Conservation (phyloP, 2,797 vertebrate genomes). For the Chrosomus eos region DNA sequence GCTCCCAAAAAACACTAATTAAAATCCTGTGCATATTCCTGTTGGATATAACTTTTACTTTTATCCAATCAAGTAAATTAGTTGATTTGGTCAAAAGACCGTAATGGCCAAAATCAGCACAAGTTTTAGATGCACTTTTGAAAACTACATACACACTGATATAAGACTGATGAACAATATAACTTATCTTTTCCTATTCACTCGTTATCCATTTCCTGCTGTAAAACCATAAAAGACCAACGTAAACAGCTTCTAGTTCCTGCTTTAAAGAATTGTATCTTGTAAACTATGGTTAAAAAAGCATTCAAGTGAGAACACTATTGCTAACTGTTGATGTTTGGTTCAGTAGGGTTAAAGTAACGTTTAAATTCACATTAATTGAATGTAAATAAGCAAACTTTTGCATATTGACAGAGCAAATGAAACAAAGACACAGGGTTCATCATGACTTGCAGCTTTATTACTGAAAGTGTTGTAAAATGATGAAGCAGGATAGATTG, state of each 20-base stretch:
- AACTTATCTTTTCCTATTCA: background rate
- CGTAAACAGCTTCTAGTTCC: background rate
- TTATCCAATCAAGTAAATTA: background rate
- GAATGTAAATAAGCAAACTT: background rate
- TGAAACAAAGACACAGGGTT: background rate
- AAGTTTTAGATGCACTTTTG: background rate
- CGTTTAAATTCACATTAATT: background rate
- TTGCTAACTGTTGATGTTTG: no score
- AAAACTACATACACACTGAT: background rate
- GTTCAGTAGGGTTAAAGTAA: no score
- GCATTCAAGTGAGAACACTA: background rate
- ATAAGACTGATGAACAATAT: background rate
- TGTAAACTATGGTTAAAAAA: background rate
- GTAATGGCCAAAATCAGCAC: no score
- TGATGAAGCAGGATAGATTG: conserved; percentile 28
- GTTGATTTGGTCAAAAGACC: background rate
- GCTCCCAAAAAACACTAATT: no score
- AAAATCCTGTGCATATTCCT: background rate
- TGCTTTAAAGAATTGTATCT: background rate
- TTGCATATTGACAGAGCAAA: background rate
- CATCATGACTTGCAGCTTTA: conserved; percentile 24
- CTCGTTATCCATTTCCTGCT: no score
- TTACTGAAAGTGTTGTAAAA: conserved; percentile 41
- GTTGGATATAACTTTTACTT: background rate
- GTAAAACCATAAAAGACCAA: background rate